Evolutionary conservation across 2,888 invertebrate species (phyloP).

Genomic region (Iselma pallidipennis): DNA sequence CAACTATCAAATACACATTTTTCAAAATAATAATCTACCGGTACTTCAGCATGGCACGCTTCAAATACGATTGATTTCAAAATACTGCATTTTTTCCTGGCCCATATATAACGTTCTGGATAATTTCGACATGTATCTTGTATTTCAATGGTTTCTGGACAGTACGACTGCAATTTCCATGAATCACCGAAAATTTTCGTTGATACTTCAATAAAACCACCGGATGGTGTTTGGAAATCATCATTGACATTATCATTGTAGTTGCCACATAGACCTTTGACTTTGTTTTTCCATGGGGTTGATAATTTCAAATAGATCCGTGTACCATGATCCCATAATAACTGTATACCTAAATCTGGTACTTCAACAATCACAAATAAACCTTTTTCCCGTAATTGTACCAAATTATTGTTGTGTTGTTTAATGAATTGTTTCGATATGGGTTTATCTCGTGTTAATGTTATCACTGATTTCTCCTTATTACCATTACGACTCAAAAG

Average conservation of each 20-base stretch:
- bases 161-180: slow-evolving; percentile 81
- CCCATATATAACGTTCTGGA: slow-evolving; percentile 82
- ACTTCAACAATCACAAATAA: slow-evolving; percentile 81
- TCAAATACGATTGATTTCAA: slow-evolving; percentile 75
- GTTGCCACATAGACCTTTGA: slow-evolving; percentile 88
- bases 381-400: slow-evolving; percentile 71
- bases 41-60: slow-evolving; percentile 78
- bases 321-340: slow-evolving; percentile 88
- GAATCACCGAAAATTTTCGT: slow-evolving; percentile 83
- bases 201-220: slow-evolving; percentile 75
- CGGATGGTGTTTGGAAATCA: slow-evolving; percentile 84
- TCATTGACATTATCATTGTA: slow-evolving; percentile 83
- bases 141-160: slow-evolving; percentile 65
- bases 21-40: slow-evolving; percentile 69
- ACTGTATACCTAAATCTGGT: slow-evolving; percentile 71
- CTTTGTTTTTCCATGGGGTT: slow-evolving; percentile 79
- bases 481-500: slow-evolving; percentile 63
- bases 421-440: slow-evolving; percentile 65
- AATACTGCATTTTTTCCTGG: slow-evolving; percentile 73
- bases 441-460: slow-evolving; percentile 64
- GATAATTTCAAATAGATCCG: slow-evolving; percentile 78
- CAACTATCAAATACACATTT: slow-evolving; percentile 86
- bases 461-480: slow-evolving; percentile 65
- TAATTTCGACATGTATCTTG: slow-evolving; percentile 76
- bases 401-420: too few relatives aligned